A percentile compares a stretch with the other conserved stretches of the same genome.
Conservation (phyloP, 35 echinoderm and acorn worm species). For the Apostichopus japonicus region DNA sequence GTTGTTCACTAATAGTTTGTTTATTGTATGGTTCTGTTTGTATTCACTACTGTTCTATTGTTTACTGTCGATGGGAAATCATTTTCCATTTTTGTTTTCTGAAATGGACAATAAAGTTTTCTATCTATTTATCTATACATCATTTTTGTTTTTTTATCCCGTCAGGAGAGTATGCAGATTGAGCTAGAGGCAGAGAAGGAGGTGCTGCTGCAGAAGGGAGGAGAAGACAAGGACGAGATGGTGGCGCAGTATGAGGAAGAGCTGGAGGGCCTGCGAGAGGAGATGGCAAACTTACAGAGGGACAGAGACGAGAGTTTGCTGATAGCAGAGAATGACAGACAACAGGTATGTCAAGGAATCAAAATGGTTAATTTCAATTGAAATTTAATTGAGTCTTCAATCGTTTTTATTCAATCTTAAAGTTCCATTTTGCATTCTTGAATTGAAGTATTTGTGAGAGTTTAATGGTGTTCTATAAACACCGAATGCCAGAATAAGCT, state of each 20-base stretch:
- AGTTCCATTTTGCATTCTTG: too few species aligned
- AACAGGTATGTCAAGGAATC: constrained; percentile 65
- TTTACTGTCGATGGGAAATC: too few species aligned
- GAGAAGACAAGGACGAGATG: constrained; percentile 83
- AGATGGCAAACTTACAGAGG: constrained; percentile 69
- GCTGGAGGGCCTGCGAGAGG: constrained; percentile 78
- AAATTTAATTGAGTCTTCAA: too few species aligned
- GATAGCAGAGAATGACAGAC: constrained; percentile 97
- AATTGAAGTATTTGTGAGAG: too few species aligned
- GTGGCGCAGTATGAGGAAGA: constrained; percentile 59
- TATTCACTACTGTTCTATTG: too few species aligned
- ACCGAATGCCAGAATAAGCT: too few species aligned
- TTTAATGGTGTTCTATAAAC: too few species aligned
- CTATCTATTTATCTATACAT: background rate
- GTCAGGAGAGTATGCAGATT: constrained; percentile 68
- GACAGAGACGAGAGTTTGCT: constrained; percentile 96
- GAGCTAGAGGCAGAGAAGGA: constrained; percentile 89
- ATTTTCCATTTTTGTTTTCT: too few species aligned
- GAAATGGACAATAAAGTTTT: too few species aligned
- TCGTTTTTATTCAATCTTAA: too few species aligned
- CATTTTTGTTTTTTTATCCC: background rate
- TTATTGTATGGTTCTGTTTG: background rate
- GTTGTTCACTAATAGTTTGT: too few species aligned
- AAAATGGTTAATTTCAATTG: too few species aligned
- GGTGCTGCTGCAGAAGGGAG: constrained; percentile 52